Evolutionary conservation across 2,113 vertebrate species (phyloP).

Genomic region (Danio rerio): GRCz12tu NC_133190.1:9301001-9301500

Average conservation of each 20-base stretch:
- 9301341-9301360: too few species aligned
- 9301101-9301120: not conserved
- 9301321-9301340: too few species aligned
- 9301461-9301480: too few species aligned
- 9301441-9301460: too few species aligned
- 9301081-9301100: conserved; percentile 25
- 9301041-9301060: not conserved
- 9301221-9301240: not conserved
- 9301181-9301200: not conserved
- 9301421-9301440: too few species aligned
- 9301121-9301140: conserved; percentile 4
- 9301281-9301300: too few species aligned
- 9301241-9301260: not conserved
- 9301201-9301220: not conserved
- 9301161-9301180: not conserved
- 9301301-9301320: too few species aligned
- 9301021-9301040: conserved; percentile 21
- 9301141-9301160: conserved; percentile 11
- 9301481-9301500: too few species aligned
- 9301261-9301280: too few species aligned
- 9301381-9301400: too few species aligned
- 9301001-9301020: conserved; percentile 24
- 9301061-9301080: conserved; percentile 30
- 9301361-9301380: too few species aligned
- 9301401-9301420: too few species aligned